A percentile compares a stretch with the other conserved stretches of the same genome.
These are phyloP conservation scores for Drosophila fuyamai DNA, from an alignment of 1,140 invertebrate species.

Conservation along the genomic window DNA sequence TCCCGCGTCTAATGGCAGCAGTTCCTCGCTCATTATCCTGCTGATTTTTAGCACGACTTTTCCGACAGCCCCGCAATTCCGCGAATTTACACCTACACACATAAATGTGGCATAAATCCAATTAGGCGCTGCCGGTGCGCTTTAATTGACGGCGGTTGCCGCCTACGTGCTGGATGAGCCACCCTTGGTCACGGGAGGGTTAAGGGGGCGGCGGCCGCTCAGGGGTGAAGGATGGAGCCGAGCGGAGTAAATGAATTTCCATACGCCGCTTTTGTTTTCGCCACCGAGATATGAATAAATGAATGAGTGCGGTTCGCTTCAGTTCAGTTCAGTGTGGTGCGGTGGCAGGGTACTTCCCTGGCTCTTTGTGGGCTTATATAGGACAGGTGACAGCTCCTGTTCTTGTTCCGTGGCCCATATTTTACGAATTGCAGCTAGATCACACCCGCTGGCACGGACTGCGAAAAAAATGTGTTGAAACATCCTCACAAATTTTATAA, in stretches of 20 bases:
- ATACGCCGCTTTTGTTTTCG: constrained; percentile 68
- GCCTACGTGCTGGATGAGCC: constrained; percentile 57
- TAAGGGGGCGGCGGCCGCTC: neutral
- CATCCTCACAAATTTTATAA: no score
- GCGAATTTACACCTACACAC: constrained; percentile 75
- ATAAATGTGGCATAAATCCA: constrained; percentile 83
- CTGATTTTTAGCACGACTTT: constrained; percentile 70
- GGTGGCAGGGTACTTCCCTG: neutral
- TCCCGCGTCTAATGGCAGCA: constrained; percentile 30
- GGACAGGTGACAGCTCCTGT: constrained; percentile 17
- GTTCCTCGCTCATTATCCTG: constrained; percentile 65
- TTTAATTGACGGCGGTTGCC: constrained; percentile 75
- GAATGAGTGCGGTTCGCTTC: constrained; percentile 33
- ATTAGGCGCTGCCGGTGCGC: constrained; percentile 74
- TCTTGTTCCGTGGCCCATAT: constrained; percentile 27
- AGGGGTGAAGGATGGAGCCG: constrained; percentile 27
- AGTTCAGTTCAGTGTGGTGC: neutral
- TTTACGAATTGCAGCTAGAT: neutral
- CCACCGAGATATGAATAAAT: constrained; percentile 59
- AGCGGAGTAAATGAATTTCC: constrained; percentile 68
- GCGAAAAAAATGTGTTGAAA: neutral
- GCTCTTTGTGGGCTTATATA: constrained; percentile 22
- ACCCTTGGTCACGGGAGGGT: constrained; percentile 24
- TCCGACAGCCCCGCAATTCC: constrained; percentile 36
- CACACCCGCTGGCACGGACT: neutral